Evolutionary conservation across 2,113 vertebrate genomes (phyloP).

Genomic region (Cichladusa arquata): DNA sequence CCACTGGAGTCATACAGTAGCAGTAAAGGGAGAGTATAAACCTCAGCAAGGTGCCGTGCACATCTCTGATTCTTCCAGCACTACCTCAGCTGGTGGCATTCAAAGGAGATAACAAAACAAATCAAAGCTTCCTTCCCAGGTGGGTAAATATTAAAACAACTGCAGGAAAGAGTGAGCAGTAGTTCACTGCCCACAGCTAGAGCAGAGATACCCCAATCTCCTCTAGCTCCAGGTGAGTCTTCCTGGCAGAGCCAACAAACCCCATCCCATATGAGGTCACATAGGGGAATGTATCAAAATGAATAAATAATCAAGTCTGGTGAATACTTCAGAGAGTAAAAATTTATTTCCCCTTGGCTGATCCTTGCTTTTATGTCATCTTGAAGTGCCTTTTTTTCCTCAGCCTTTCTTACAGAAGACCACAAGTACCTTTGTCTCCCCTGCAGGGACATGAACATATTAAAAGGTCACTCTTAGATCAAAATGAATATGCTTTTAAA

Average conservation of each 20-base stretch:
- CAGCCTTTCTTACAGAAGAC: neutral
- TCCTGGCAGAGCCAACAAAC: neutral
- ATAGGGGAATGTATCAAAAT: neutral
- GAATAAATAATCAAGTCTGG: neutral
- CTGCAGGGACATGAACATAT: neutral
- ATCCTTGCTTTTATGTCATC: neutral
- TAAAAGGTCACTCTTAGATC: slow-evolving; percentile 11
- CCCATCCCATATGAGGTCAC: neutral
- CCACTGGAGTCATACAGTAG: neutral
- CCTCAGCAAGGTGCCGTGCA: neutral
- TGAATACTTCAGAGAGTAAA: neutral
- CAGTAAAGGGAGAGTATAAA: neutral
- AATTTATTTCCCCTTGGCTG: neutral
- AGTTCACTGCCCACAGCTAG: neutral
- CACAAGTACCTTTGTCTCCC: neutral
- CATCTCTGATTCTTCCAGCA: neutral
- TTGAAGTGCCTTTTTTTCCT: neutral
- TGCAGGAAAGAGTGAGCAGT: neutral
- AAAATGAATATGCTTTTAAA: neutral
- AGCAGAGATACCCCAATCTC: neutral
- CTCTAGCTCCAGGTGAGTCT: neutral
- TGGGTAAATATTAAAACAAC: neutral
- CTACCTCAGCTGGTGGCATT: neutral
- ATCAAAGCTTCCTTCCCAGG: neutral
- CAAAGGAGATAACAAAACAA: neutral